These are phyloP conservation scores for Drosophila saltans DNA, from an alignment of 1,140 invertebrate species.

Conservation along the genomic window DNA sequence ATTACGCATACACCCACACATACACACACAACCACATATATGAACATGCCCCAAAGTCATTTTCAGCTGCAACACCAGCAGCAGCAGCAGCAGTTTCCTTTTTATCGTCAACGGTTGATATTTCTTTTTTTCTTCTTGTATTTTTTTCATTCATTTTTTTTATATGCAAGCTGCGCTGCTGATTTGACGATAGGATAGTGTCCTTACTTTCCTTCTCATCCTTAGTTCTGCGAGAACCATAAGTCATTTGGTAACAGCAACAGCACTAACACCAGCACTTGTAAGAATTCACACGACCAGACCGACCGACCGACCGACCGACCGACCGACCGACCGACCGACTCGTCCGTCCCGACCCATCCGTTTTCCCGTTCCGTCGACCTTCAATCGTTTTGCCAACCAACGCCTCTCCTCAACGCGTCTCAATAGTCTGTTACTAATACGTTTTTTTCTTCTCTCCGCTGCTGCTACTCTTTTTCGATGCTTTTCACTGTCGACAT, in stretches of 20 bases:
- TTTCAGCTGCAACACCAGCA: slow-evolving; percentile 42
- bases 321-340: background rate
- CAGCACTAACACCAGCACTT: slow-evolving; percentile 56
- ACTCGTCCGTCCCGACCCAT: slow-evolving; percentile 27
- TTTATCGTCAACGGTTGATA: slow-evolving; percentile 74
- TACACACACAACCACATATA: slow-evolving; percentile 24
- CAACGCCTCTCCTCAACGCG: slow-evolving; percentile 39
- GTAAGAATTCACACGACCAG: slow-evolving; percentile 69
- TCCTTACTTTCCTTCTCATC: slow-evolving; percentile 22
- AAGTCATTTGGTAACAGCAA: slow-evolving; percentile 67
- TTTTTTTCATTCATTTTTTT: slow-evolving; percentile 27
- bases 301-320: slow-evolving; percentile 2
- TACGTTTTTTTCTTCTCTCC: slow-evolving; percentile 54
- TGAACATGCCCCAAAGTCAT: slow-evolving; percentile 64
- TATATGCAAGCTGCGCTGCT: slow-evolving; percentile 70
- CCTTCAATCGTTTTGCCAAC: slow-evolving; percentile 14
- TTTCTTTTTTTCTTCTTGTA: slow-evolving; percentile 50
- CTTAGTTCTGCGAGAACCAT: slow-evolving; percentile 63
- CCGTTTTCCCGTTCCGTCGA: background rate
- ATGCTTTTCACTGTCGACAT: slow-evolving; percentile 63
- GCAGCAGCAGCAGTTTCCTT: slow-evolving; percentile 43
- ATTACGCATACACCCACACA: slow-evolving; percentile 63
- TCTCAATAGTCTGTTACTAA: slow-evolving; percentile 81
- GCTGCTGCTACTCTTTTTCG: slow-evolving; percentile 25
- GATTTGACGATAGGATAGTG: slow-evolving; percentile 77